phyloP scores from a whole-genome alignment of 1,140 invertebrate species.

The Drosophila novamexicana region DNA sequence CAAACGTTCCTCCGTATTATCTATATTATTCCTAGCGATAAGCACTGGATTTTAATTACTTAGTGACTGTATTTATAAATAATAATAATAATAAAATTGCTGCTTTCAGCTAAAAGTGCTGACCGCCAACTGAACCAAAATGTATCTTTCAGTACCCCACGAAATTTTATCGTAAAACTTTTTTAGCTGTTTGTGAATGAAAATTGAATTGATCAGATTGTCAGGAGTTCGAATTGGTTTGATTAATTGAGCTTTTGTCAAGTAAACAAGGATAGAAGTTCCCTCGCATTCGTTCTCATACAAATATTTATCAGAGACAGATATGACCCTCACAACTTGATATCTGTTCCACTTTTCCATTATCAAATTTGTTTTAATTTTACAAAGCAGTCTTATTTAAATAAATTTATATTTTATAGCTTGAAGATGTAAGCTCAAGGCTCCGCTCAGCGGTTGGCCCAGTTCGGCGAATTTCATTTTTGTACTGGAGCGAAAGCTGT shows the following conservation, averaged over 20 bases:
- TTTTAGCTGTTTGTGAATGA: not conserved
- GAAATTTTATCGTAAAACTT: not conserved
- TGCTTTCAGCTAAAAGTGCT: not conserved
- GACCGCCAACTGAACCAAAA: not conserved
- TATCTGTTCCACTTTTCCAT: too few species aligned
- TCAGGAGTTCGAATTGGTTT: not conserved
- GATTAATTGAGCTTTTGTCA: not conserved
- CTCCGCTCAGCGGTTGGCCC: too few species aligned
- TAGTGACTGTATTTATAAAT: not conserved
- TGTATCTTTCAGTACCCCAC: not conserved
- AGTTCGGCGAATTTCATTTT: too few species aligned
- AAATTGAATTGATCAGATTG: not conserved
- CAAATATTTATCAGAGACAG: too few species aligned
- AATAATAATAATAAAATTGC: not conserved
- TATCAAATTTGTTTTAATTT: too few species aligned
- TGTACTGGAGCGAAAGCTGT: not conserved
- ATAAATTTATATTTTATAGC: too few species aligned
- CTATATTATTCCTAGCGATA: constrained; percentile 2
- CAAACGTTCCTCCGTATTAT: constrained; percentile 8
- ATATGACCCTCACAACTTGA: too few species aligned
- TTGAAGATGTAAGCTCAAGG: too few species aligned
- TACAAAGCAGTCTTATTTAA: too few species aligned
- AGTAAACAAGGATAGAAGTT: too few species aligned
- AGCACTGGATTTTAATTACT: constrained; percentile 5
- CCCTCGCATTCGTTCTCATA: too few species aligned